A percentile compares a stretch with the other conserved stretches of the same genome.
Evolutionary conservation across 2,113 vertebrate genomes (phyloP).

Genomic region (Rhinolophus ferrumequinum): DNA sequence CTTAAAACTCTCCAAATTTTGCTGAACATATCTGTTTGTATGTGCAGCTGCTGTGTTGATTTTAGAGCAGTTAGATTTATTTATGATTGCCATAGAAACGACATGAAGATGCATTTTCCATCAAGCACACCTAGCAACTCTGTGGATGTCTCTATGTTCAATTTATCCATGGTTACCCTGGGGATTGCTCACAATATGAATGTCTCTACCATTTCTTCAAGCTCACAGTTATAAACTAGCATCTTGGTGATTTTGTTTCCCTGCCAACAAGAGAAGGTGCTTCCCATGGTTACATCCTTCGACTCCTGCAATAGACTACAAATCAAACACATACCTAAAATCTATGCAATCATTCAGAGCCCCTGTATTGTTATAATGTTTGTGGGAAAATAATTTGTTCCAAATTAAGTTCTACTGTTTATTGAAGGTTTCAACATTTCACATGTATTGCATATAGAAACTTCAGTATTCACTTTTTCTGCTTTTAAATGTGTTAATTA

Average conservation of each 20-base stretch:
- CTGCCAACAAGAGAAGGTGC: not conserved
- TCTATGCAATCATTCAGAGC: not conserved
- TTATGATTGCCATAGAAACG: conserved; percentile 55
- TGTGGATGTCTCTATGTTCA: conserved; percentile 68
- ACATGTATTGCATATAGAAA: not conserved
- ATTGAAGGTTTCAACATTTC: not conserved
- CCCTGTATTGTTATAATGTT: not conserved
- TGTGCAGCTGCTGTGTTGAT: conserved; percentile 60
- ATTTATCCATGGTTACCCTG: conserved; percentile 45
- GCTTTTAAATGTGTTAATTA: not conserved
- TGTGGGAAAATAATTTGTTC: not conserved
- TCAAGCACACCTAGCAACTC: conserved; percentile 62
- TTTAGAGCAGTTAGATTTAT: conserved; percentile 54
- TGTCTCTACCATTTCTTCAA: conserved; percentile 58
- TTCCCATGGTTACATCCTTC: not conserved
- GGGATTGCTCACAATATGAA: conserved; percentile 68
- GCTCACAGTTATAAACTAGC: conserved; percentile 60
- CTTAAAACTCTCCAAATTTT: not conserved
- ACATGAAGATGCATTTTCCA: conserved; percentile 65
- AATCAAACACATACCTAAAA: conserved; percentile 18
- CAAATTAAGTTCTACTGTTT: not conserved
- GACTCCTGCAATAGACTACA: not conserved
- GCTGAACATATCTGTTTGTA: conserved; percentile 8
- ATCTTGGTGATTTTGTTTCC: conserved; percentile 64
- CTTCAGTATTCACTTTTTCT: not conserved